Conservation (phyloP, 2,113 vertebrate species). For the Proteles cristata region DNA sequence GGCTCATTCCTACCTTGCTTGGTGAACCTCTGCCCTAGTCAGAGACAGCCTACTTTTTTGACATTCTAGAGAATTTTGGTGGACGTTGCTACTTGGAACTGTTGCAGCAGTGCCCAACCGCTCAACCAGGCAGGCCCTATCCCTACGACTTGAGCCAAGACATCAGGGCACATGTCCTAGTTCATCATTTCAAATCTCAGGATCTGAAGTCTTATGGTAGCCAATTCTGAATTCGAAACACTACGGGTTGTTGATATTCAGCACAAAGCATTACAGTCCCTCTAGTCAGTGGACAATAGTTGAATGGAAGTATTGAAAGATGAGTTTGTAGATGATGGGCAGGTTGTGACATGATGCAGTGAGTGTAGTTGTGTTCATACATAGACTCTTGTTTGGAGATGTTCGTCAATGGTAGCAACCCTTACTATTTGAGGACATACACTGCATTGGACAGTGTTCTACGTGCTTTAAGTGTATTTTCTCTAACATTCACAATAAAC, state of each 20-base stretch:
- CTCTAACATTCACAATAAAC: neutral
- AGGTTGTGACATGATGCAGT: neutral
- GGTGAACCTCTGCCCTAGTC: neutral
- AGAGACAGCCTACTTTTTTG: neutral
- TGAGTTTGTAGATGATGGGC: neutral
- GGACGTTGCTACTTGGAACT: neutral
- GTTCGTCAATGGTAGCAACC: neutral
- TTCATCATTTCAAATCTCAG: neutral
- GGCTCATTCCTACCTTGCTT: neutral
- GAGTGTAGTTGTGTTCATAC: neutral
- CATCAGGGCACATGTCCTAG: neutral
- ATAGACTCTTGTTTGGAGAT: neutral
- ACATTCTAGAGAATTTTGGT: conserved; percentile 10
- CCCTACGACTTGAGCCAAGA: neutral
- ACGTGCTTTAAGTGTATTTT: neutral
- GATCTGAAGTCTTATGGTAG: neutral
- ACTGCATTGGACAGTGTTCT: neutral
- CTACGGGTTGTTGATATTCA: neutral
- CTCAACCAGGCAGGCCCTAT: neutral
- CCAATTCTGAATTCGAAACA: neutral
- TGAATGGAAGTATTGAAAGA: conserved; percentile 18
- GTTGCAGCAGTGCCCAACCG: neutral
- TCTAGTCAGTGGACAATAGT: conserved; percentile 18
- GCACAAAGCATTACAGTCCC: neutral
- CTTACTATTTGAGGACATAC: neutral